Base-by-base conservation (phyloP, 1,140 invertebrate species). In the Oreohelix idahoensis region DNA sequence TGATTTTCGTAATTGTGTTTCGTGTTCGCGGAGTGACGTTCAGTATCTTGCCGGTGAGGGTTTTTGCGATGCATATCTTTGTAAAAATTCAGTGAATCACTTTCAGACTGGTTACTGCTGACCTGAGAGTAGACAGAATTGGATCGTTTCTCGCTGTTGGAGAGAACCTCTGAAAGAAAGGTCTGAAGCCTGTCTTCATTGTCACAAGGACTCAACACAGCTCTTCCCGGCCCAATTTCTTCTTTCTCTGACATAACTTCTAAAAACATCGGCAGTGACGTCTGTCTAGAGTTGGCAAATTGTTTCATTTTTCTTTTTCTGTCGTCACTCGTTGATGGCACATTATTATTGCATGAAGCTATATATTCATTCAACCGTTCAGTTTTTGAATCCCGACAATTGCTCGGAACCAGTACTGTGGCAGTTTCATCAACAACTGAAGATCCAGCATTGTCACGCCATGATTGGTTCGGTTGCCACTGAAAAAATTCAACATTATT, bases 231-330 rank as follows among this genome's bases (percentile, higher is more conserved):
- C 17, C 76, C 70, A 69, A 70, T 77, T 83, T 90, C 89, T 38
- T 90, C 90, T 79, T 90, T 89, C 75, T 91, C 90, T 38, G 79
- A 86, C 26, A 91, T 58, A 23, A 89, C 89, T 71, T 91, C 90
- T 15, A 91, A 83, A 79, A 83, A 89, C n/a, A 88, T 75, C 32
- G 89, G 90, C 39, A 91, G 58, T 13, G 90, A 90, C 45, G 89
- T 90, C 69, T 91, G 89, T 29, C 88, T 84, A 32, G 79, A 74
- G 63, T 69, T 79, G 10, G 87, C 86, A 84, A 89, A 91, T 36
- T 87, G 84, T 71, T 86, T 86, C n/a, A 87, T 85, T 51, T 86
- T 83, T 32, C n/a, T 77, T 1, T 79, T 38, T n/a, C 81, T 73
- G 5, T 26, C 36, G 1, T 77, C 71, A 0, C 20, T 42, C 13